Evolutionary conservation across 2,888 invertebrate species (phyloP), one percentile per base, ranked within the genome.

Genomic region (Tinea trinotella): DNA sequence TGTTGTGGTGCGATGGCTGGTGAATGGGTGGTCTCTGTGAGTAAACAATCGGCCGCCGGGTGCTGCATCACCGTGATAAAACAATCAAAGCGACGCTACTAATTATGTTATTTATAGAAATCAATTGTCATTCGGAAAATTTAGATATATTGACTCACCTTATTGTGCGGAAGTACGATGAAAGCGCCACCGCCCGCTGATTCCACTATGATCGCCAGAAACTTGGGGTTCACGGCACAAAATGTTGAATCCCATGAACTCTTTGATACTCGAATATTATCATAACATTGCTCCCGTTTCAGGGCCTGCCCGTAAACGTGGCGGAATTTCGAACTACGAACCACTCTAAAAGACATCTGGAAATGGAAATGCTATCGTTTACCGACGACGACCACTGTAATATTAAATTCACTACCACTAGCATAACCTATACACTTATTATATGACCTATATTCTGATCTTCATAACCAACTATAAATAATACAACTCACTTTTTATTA

Each of bases 171-270:
- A 67, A 97, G 88, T 59, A 97, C 97, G 77, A 97, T 95, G 86
- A 97, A 97, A 66, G 97, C 96, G 62, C 97, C 97, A 63, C 97
- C 97, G 57, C 97, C 97, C 56, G 97, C 97, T 54, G 96, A 96
- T 80, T 99, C 98, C 49, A 97, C 97, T 73, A 98, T 98, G 70
- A 98, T 96, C 61, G 98, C 98, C 74, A 98, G 87, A 87, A 97
- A 98, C 84, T 97, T 98, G 52, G 98, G 98, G 87, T 99, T 99
- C 67, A 98, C 98, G 63, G 97, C 96, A 88, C 98, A 98, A 84
- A 98, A 98, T 61, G 97, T 97, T 59, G 97, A 96, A 79, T 99
- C 99, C 95, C 98, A 98, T 54, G 98, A 97, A 74, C 97, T 97
- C 81, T 98, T 97, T 60, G 97, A 97, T 60, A 98, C 97, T 75